Conservation (phyloP, 2,888 invertebrate genomes). For the Thelaira solivaga region DNA sequence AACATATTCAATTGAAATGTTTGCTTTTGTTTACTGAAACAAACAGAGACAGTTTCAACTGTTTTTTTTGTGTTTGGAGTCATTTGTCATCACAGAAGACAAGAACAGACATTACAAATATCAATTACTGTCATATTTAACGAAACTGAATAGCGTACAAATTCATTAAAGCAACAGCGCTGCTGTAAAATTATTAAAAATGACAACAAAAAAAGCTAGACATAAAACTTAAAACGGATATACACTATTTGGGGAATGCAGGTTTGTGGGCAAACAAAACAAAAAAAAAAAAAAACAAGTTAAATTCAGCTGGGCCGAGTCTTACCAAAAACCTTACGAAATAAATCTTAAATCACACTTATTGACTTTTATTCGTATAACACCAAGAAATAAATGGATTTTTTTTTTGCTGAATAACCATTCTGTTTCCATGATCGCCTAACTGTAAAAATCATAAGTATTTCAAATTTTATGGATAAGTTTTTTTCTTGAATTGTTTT, state of each 20-base stretch:
- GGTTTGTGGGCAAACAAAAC: background rate
- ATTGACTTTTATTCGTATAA: no score
- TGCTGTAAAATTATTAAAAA: constrained; percentile 25
- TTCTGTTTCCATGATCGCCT: no score
- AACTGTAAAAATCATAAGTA: no score
- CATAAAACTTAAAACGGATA: constrained; percentile 34
- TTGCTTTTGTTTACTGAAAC: background rate
- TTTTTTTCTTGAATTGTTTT: no score
- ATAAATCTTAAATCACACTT: no score
- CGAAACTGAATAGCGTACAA: constrained; percentile 54
- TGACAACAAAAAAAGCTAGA: background rate
- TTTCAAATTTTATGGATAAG: no score
- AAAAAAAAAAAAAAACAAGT: constrained; percentile 7
- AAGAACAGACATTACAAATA: constrained; percentile 46
- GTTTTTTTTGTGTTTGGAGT: background rate
- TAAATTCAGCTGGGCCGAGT: no score
- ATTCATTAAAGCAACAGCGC: constrained; percentile 48
- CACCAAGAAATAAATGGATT: no score
- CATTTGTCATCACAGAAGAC: constrained; percentile 39
- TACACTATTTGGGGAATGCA: constrained; percentile 28
- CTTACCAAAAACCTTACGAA: no score
- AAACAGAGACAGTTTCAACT: background rate
- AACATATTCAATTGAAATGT: constrained; percentile 30
- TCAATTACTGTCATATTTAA: constrained; percentile 58
- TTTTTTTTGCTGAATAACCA: no score